Conservation (phyloP, 2,797 vertebrate species). For the Orientallactaga sibirica region DNA sequence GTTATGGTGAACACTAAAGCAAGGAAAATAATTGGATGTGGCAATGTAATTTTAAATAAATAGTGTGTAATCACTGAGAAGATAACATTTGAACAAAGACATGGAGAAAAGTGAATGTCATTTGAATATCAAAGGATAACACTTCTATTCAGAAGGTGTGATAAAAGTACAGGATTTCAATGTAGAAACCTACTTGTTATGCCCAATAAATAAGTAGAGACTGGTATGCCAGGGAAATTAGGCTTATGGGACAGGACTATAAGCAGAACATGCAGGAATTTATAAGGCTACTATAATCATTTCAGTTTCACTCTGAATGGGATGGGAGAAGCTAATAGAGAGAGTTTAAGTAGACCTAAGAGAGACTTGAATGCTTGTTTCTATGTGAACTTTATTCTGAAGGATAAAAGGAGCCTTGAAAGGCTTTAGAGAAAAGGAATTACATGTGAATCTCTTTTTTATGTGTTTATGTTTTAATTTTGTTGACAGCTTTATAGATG, state of each 20-base stretch:
- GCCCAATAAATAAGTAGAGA: not conserved
- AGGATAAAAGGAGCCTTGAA: not conserved
- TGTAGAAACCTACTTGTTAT: not conserved
- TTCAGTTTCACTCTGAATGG: not conserved
- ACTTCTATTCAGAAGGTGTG: not conserved
- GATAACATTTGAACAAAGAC: not conserved
- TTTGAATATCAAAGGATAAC: not conserved
- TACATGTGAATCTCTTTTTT: no score
- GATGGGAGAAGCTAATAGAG: not conserved
- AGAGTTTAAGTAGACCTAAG: not conserved
- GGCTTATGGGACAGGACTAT: not conserved
- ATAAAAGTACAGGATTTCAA: not conserved
- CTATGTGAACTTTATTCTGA: not conserved
- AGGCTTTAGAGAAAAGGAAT: not conserved
- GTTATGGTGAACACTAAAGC: not conserved
- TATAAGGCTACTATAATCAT: not conserved
- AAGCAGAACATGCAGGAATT: not conserved
- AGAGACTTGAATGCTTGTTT: not conserved
- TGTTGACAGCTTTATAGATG: no score
- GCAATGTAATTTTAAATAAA: conserved; percentile 3
- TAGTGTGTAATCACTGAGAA: not conserved
- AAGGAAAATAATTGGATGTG: not conserved
- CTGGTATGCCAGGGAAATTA: not conserved
- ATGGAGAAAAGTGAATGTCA: not conserved
- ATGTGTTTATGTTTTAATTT: no score